A percentile compares a stretch with the other conserved stretches of the same genome.
Evolutionary conservation across 2,797 vertebrate genomes (phyloP).

Genomic region (Astyanax mexicanus): DNA sequence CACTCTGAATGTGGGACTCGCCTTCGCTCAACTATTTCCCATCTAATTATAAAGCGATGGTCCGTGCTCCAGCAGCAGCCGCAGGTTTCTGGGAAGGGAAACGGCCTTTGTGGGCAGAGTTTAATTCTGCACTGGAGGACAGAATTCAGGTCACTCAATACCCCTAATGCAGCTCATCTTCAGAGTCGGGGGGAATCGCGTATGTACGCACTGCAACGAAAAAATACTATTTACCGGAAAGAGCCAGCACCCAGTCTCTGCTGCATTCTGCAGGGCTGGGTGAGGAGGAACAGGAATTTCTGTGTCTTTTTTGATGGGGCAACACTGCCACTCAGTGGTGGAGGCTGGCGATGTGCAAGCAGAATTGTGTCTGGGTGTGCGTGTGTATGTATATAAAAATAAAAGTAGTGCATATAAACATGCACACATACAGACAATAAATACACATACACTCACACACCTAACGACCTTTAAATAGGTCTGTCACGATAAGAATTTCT

Average conservation of each 20-base stretch:
- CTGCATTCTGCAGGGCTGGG: slow-evolving; percentile 7
- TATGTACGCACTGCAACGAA: slow-evolving; percentile 17
- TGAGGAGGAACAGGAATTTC: background rate
- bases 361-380: too few relatives aligned
- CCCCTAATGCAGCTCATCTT: slow-evolving; percentile 56
- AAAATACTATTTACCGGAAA: slow-evolving; percentile 55
- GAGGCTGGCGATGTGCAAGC: background rate
- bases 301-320: slow-evolving; percentile 15
- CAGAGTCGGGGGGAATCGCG: slow-evolving; percentile 41
- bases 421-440: too few relatives aligned
- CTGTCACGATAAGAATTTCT: too few relatives aligned
- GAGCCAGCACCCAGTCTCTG: slow-evolving; percentile 23
- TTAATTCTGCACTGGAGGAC: slow-evolving; percentile 46
- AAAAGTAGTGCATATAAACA: too few relatives aligned
- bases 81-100: slow-evolving; percentile 14
- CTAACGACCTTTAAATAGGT: too few relatives aligned
- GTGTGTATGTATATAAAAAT: too few relatives aligned
- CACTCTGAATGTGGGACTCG: slow-evolving; percentile 66
- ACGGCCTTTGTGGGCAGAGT: slow-evolving; percentile 30
- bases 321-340: slow-evolving; percentile 61
- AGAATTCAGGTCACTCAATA: slow-evolving; percentile 57
- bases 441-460: background rate
- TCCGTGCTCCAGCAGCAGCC: slow-evolving; percentile 15
- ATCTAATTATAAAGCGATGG: slow-evolving; percentile 40
- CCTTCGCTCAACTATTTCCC: slow-evolving; percentile 58